Base-by-base conservation (phyloP, 2,888 invertebrate species). In the Melieria picta region DNA sequence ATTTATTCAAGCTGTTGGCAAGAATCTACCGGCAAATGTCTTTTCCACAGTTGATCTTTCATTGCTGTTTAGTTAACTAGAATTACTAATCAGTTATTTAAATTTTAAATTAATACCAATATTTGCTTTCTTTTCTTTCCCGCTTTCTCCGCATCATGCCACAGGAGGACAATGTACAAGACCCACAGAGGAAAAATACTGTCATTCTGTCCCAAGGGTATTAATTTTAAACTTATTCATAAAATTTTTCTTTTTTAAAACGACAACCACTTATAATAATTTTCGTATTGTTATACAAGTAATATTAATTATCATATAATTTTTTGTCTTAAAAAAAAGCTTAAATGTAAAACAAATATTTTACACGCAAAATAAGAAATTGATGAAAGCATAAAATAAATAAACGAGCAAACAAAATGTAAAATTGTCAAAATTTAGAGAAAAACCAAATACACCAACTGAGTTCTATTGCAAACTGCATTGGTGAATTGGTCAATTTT, bases 141-240 rank as follows among this genome's bases (percentile, higher is more conserved):
- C 71, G 48, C 62, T 48, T 68, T 62, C 60, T 55, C 9, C n/a
- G 3, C 52, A 30, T 56, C 30, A 30, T 30, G 30, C 2, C 30
- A 74, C 75, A 79, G 79, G 85, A 85, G 77, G 85, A 85, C 71
- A 83, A 84, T 74, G 86, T 86, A 71, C 86, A 86, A 82, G 85
- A 85, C 75, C 85, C 86, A 69, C 86, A 86, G 78, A 79, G 85
- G 70, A 85, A 85, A 80, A 85, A 85, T 80, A 85, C 85, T 76
- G 84, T 83, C 75, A 85, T 85, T 76, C 80, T 85, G 77, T 86
- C 85, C 79, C 85, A 85, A 79, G 85, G 85, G 77, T 85, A 85
- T 80, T 85, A 85, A 81, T 77, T 76, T 74, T 80, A 75, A 77
- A 69, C 75, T 72, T 76, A 77, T 75, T 77, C 71, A 77, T 77